phyloP scores from a whole-genome alignment of 2,888 invertebrate species.

The Melangyna quadrimaculata region DNA sequence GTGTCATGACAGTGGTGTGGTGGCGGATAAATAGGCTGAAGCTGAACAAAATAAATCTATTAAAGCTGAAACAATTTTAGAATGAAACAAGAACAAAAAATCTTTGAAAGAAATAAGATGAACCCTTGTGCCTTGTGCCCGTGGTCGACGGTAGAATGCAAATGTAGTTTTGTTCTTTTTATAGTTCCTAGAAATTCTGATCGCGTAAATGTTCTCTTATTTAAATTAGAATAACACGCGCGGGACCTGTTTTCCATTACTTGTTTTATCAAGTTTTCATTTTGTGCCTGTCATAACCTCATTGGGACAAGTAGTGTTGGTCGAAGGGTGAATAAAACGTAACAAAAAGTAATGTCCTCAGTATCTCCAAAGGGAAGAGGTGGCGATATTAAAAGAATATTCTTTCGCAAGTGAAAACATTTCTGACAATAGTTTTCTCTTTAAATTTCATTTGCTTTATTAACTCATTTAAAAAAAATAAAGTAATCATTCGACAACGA shows the following conservation, averaged over 20 bases:
- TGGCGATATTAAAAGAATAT: not conserved
- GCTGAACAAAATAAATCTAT: constrained; percentile 26
- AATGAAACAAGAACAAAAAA: constrained; percentile 45
- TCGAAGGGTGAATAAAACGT: constrained; percentile 42
- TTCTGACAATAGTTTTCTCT: not conserved
- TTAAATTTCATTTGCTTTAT: not conserved
- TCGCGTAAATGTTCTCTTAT: not conserved
- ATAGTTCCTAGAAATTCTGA: not conserved
- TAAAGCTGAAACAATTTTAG: constrained; percentile 38
- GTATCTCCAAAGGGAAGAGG: not conserved
- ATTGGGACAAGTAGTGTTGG: constrained; percentile 30
- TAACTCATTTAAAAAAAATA: too few relatives aligned
- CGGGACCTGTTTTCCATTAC: not conserved
- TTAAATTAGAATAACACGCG: not conserved
- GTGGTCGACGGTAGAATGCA: constrained; percentile 40
- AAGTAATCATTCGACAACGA: not conserved
- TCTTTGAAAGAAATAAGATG: constrained; percentile 25
- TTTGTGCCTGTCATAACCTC: constrained; percentile 57
- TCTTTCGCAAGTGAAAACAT: constrained; percentile 36
- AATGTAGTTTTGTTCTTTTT: constrained; percentile 46
- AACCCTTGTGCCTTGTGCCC: constrained; percentile 35
- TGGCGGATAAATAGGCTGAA: constrained; percentile 9
- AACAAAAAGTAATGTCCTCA: constrained; percentile 14
- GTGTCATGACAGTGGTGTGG: not conserved
- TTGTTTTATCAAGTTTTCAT: not conserved